Base-by-base conservation (phyloP, 2,797 vertebrate genomes). In the Danio choprae region DNA sequence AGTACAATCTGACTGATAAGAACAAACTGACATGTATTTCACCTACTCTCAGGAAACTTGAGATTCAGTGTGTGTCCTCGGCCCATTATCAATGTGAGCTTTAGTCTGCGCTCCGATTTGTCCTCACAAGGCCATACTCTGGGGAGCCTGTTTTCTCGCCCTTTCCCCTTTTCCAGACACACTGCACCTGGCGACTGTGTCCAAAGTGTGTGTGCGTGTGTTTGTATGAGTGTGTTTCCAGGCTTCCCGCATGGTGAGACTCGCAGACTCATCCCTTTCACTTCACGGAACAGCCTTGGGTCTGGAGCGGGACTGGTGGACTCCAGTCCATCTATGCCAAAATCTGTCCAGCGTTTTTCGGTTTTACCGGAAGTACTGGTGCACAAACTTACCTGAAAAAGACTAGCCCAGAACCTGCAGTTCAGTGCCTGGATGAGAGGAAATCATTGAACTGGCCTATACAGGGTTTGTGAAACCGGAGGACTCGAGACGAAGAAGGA, bases 41-140 rank as follows among this genome's bases (percentile, higher is more conserved):
- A 63, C 53, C 51, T 82, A 83, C 84, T 86, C 85, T 90, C 88
- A 88, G 87, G 89, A 90, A 88, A 86, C 82, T 84, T 80, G 83
- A 80, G 86, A 63, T 50, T 81, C 70, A 75, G 65, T 81, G 85
- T 85, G 85, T 74, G 69, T 80, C 43, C 62, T 48, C 13, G 40
- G 67, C 55, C 22, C 75, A 78, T 78, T 63, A 79, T 77, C 65
- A 82, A 59, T 60, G 16, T 67, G 74, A 79, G 82, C 58, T 75
- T 56, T 67, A 62, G 79, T 53, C 44, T 55, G 63, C 4, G 18
- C 63, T 76, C 56, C n/a, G 22, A 77, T 70, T 63, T 38, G 48
- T 63, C 73, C 56, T 63, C 65, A 64, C 40, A 44, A 79, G 77
- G 77, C 78, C 78, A 56, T 65, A 46, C 20, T 43, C 40, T 3